Percentiles rank a stretch among this genome's conserved stretches.
These are phyloP conservation scores for Apocheima hispidaria DNA, from an alignment of 2,888 invertebrate genomes.

Conservation along the genomic window DNA sequence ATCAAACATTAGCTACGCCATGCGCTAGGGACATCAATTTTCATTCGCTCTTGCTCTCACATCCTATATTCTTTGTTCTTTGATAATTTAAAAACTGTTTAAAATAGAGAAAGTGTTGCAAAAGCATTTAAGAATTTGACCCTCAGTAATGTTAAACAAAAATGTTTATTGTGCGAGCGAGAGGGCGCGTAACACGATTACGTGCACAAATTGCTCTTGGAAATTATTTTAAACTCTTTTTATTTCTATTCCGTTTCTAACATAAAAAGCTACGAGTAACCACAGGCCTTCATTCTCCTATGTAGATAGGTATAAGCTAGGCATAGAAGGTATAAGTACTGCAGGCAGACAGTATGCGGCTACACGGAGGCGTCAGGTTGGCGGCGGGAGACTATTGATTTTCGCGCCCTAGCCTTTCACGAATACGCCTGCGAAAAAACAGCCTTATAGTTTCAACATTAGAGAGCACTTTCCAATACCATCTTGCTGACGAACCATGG, in stretches of 20 bases:
- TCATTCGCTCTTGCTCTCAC: too few relatives aligned
- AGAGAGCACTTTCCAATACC: conserved; percentile 37
- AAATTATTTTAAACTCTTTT: background rate
- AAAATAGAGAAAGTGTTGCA: too few relatives aligned
- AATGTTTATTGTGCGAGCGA: too few relatives aligned
- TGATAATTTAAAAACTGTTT: too few relatives aligned
- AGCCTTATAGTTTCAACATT: conserved; percentile 30
- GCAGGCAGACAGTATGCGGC: conserved; percentile 42
- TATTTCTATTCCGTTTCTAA: background rate
- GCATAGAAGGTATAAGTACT: conserved; percentile 31
- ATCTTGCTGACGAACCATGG: conserved; percentile 29
- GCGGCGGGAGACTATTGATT: conserved; percentile 63
- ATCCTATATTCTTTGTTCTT: too few relatives aligned
- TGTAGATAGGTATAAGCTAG: background rate
- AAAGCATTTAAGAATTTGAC: too few relatives aligned
- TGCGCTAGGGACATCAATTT: too few relatives aligned
- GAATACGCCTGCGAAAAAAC: conserved; percentile 33
- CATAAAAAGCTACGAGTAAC: background rate
- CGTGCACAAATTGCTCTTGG: too few relatives aligned
- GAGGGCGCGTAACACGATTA: too few relatives aligned
- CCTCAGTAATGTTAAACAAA: too few relatives aligned
- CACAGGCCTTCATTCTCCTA: background rate
- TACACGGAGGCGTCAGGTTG: conserved; percentile 38
- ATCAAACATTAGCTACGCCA: too few relatives aligned
- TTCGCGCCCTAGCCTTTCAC: conserved; percentile 58